Evolutionary conservation across 1,140 invertebrate genomes (phyloP), one percentile per base, ranked within the genome.

Genomic region (Rhyzopertha dominica): DNA sequence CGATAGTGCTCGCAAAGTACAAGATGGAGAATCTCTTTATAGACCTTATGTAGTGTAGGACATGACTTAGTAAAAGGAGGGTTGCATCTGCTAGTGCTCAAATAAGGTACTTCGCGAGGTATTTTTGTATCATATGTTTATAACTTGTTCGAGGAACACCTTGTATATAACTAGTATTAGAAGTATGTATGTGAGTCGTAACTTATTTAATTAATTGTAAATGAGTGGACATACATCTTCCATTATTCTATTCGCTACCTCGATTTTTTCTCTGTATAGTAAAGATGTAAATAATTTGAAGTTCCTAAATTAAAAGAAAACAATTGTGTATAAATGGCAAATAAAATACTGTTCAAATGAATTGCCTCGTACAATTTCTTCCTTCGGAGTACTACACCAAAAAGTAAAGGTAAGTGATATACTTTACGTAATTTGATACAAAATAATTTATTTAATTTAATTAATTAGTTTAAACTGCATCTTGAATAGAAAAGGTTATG

Each of bases 21-120:
- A 53, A 28, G 60, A 63, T 13, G 52, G 49, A 10, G 65, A 67
- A 56, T 51, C 60, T 29, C 47, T 67, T 5, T 67, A 67, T 34
- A 52, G 65, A 52, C 65, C 65, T 2, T 67, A 67, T 34, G 65
- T 67, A 26, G 63, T 64, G 18, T 67, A 63, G 63, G 48, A 14
- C n/a, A n/a, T n/a, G n/a, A n/a, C 19, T 19, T 12, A 22, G 20
- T 22, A 19, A 36, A 7, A 22, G 16, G 18, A 18, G 5, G 18
- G n/a, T 23, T 23, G 25, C 22, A 23, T 23, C 22, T 37, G 13
- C 20, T 12, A 13, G 20, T 13, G 25, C 10, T 10, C 13, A 37
- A 37, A n/a, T 36, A 22, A 26, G n/a, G 24, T 26, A 26, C n/a
- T 26, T 26, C 24, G 7, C 24, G 24, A 26, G 7, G 7, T 26